Evolutionary conservation across 2,888 invertebrate species (phyloP), one percentile per base, ranked within the genome.

Genomic region (Pristionchus entomophagus): DNA sequence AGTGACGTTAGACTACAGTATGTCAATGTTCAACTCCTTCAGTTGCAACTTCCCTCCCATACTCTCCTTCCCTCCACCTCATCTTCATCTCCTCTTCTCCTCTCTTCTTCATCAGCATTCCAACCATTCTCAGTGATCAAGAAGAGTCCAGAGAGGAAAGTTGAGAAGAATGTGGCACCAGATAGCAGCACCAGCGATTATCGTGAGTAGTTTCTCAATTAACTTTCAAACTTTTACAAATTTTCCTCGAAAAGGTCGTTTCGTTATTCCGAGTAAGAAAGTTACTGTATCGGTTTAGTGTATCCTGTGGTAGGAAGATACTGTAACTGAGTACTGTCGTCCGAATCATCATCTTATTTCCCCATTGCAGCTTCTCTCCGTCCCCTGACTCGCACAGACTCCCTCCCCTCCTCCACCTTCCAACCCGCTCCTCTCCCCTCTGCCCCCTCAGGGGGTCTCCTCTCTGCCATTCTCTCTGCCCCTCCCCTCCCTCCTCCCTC

Each of bases 61-160:
- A 53, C 41, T n/a, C 26, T 85, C 62, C 41, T 45, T 10, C 49
- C 77, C 26, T 73, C 85, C 26, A 41, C 85, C 35, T 77, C 77
- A 5, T 38, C 77, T 26, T 85, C 85, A 26, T 51, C 73, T 45
- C 73, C 85, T 53, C 77, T 38, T 26, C 77, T 85, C 38, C 69
- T 80, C 85, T 85, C 85, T 12, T 85, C 85, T 19, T 78, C 85
- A 5, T 85, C 85, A 22, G 85, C 85, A 78, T 85, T 85, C 80
- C 85, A 85, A 80, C 85, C 85, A n/a, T 77, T 85, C 85, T 41
- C 80, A 80, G 85, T 85, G 0, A 85, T 85, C 85, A 85, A 85
- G 56, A 35, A 73, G 56, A 73, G 77, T 85, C 73, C 77, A 14
- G 73, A 73, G 38, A 35, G 85, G 38, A 73, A 35, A 22, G 29